phyloP scores from a whole-genome alignment of 1,140 invertebrate species.

The Camponotus floridanus region DNA sequence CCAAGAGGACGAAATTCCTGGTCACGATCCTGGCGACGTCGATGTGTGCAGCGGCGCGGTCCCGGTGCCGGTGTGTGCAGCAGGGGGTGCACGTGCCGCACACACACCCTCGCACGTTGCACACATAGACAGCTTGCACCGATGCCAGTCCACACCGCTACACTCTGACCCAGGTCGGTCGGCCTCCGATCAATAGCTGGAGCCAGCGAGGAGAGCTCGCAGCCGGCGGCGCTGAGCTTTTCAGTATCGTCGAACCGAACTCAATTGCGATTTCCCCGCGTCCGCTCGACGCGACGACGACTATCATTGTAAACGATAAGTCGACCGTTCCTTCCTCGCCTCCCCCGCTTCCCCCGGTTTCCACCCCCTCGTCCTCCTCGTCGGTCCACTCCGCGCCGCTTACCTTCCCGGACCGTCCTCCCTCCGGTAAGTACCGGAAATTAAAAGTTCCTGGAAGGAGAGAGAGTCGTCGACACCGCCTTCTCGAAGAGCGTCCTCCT shows the following conservation, averaged over 20 bases:
- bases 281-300: slow-evolving; percentile 38
- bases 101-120: slow-evolving; percentile 65
- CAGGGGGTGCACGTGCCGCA: slow-evolving; percentile 70
- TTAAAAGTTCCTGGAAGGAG: slow-evolving; percentile 59
- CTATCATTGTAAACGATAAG: slow-evolving; percentile 54
- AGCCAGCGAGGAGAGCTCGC: slow-evolving; percentile 81
- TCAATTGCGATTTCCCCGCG: slow-evolving; percentile 56
- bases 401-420: slow-evolving; percentile 21
- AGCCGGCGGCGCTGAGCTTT: slow-evolving; percentile 80
- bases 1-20: slow-evolving; percentile 52
- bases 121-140: slow-evolving; percentile 74
- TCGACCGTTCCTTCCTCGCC: not conserved
- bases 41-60: slow-evolving; percentile 58
- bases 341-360: not conserved
- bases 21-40: slow-evolving; percentile 61
- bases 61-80: slow-evolving; percentile 62
- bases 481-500: slow-evolving; percentile 14
- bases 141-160: slow-evolving; percentile 84
- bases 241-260: slow-evolving; percentile 74
- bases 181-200: slow-evolving; percentile 86
- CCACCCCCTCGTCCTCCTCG: not conserved
- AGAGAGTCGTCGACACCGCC: slow-evolving; percentile 25
- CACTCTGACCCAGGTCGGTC: slow-evolving; percentile 84
- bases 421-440: slow-evolving; percentile 54
- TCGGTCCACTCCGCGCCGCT: slow-evolving; percentile 18